phyloP scores from a whole-genome alignment of 2,797 vertebrate genomes.

The Gallinago stenura region DNA sequence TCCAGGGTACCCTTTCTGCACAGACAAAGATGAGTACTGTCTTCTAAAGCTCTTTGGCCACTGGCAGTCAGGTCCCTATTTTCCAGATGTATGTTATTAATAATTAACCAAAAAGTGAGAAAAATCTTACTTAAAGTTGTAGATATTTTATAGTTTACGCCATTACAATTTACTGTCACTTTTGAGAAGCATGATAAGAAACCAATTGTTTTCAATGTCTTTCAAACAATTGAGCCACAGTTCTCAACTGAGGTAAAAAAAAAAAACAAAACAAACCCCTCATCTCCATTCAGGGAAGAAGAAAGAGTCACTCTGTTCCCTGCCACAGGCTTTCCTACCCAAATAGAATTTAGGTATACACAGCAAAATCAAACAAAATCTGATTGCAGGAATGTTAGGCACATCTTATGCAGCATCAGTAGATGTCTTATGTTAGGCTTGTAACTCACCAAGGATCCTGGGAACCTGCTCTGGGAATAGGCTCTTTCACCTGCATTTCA shows the following conservation, averaged over 20 bases:
- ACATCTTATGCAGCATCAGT: neutral
- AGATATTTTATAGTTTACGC: neutral
- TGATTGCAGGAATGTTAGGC: neutral
- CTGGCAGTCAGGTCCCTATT: neutral
- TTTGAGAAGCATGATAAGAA: neutral
- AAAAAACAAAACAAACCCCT: too few species aligned
- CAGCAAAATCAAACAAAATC: slow-evolving; percentile 22
- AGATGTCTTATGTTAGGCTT: neutral
- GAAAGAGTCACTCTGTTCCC: slow-evolving; percentile 1
- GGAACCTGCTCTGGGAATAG: neutral
- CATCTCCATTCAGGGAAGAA: neutral
- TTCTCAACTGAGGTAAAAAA: neutral
- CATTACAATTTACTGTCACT: neutral
- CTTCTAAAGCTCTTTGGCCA: neutral
- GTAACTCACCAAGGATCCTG: neutral
- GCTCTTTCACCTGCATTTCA: neutral
- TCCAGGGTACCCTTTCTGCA: neutral
- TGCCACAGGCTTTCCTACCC: neutral
- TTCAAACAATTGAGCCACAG: slow-evolving; percentile 16
- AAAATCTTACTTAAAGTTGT: neutral
- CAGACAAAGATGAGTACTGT: neutral
- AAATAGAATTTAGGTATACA: slow-evolving; percentile 17
- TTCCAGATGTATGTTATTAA: neutral
- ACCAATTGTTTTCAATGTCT: neutral
- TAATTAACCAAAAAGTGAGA: neutral